phyloP scores from a whole-genome alignment of 1,140 invertebrate genomes.

The Tyrophagus putrescentiae region DNA sequence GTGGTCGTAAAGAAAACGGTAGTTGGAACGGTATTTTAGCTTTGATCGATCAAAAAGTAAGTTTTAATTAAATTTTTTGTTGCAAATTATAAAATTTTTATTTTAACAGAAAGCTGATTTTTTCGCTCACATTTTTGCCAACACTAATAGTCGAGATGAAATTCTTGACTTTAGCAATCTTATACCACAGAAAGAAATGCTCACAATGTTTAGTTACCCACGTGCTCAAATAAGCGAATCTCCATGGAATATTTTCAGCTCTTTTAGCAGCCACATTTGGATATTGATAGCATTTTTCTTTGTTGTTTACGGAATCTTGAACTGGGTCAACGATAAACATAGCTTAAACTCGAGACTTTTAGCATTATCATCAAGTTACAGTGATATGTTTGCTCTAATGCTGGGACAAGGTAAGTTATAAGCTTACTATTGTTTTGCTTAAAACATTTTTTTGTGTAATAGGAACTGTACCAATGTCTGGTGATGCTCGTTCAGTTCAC shows the following conservation, averaged over 20 bases:
- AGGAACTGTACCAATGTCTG: not conserved
- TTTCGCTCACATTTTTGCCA: not conserved
- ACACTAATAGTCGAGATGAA: not conserved
- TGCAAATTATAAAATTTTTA: not conserved
- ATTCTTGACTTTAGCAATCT: not conserved
- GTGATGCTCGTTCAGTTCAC: not conserved
- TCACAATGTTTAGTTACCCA: not conserved
- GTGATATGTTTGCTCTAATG: conserved; percentile 2
- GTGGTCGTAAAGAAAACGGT: not conserved
- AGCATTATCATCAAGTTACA: not conserved
- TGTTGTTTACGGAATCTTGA: not conserved
- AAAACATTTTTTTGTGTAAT: not conserved
- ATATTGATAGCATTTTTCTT: not conserved
- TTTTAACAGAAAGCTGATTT: not conserved
- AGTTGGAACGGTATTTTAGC: not conserved
- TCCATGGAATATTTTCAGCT: not conserved
- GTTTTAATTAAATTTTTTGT: not conserved
- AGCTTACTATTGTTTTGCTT: not conserved
- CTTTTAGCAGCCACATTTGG: not conserved
- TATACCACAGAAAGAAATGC: not conserved
- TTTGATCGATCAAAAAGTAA: not conserved
- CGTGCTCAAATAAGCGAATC: not conserved
- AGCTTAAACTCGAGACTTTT: not conserved
- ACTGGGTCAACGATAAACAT: not conserved
- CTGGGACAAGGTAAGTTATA: conserved; percentile 1